Evolutionary conservation across 2,888 invertebrate species (phyloP), one percentile per base, ranked within the genome.

Genomic region (Cylloceria caligata): DNA sequence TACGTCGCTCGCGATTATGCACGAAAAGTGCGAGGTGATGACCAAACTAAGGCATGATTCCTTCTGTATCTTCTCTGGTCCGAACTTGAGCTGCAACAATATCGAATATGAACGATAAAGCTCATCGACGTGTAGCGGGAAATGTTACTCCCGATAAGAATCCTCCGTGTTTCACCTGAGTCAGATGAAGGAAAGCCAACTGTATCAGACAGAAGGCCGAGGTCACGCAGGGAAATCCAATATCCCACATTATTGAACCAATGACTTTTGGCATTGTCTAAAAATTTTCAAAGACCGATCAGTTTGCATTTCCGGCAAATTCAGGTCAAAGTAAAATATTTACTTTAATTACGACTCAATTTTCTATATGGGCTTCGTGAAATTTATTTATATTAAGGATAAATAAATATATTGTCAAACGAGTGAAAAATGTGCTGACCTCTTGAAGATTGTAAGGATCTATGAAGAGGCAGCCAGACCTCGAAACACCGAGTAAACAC

Each of bases 151-250:
- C 19, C 52, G 76, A 62, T 76, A n/a, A 30, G 24, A 73, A 73
- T 68, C 67, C 64, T 47, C 62, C 16, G 45, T 60, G 73, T 71
- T 76, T 88, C 89, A 94, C 94, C 91, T 94, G 94, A 16, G 94
- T 94, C 77, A 94, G 90, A 85, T 94, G 94, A 64, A 94, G 91
- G 86, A 95, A 94, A 76, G 94, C 94, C 85, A 94, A 90, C 89
- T 94, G 94, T 82, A 95, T 93, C 73, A 95, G 93, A 83, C 94
- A 93, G 89, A 94, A 94, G 47, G 94, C 94, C 47, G 94, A 94
- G 65, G 94, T 93, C 79, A 95, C 92, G 87, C 94, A 94, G 11
- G 95, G 95, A 88, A 94, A 94, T 81, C 94, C 94, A 69, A 94
- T 89, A 87, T 94, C 94, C 93, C 94, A 94, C 83, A 94, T 89